These are phyloP conservation scores for Camponotus fellah DNA, from an alignment of 2,888 invertebrate species.

Conservation along the genomic window DNA sequence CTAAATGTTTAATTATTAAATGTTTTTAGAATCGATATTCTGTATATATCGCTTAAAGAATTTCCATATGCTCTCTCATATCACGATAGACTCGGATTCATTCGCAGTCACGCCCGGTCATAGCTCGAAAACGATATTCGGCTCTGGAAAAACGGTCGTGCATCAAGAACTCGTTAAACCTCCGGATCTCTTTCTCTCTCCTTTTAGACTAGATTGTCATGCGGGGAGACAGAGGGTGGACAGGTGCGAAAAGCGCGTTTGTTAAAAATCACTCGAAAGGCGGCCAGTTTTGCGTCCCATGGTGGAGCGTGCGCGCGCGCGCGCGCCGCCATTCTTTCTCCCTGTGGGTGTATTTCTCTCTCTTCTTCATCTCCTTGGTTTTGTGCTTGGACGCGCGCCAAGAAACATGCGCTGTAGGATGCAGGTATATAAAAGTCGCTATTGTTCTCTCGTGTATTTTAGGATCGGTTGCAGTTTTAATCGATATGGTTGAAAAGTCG, in stretches of 20 bases:
- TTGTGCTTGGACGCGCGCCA: not conserved
- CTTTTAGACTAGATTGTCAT: constrained; percentile 9
- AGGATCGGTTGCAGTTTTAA: not conserved
- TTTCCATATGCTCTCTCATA: not conserved
- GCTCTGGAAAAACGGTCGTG: constrained; percentile 7
- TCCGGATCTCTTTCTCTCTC: constrained; percentile 5
- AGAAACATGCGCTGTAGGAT: not conserved
- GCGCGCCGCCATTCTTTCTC: constrained; percentile 66
- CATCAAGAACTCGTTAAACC: constrained; percentile 51
- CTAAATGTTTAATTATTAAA: too few species aligned
- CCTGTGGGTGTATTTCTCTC: not conserved
- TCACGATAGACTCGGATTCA: not conserved
- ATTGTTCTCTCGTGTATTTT: constrained; percentile 1
- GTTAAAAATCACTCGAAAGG: constrained; percentile 71
- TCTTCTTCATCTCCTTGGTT: not conserved
- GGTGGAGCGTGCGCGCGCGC: constrained; percentile 78
- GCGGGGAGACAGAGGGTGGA: constrained; percentile 28
- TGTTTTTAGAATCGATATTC: not conserved
- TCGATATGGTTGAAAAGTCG: not conserved
- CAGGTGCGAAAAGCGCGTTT: constrained; percentile 65
- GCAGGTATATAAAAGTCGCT: not conserved
- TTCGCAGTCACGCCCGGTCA: constrained; percentile 16
- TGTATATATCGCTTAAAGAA: not conserved
- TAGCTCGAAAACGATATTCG: constrained; percentile 2
- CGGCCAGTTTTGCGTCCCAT: constrained; percentile 73